These are phyloP conservation scores for Orchesella cincta DNA, from an alignment of 1,140 invertebrate genomes.

Conservation along the genomic window DNA sequence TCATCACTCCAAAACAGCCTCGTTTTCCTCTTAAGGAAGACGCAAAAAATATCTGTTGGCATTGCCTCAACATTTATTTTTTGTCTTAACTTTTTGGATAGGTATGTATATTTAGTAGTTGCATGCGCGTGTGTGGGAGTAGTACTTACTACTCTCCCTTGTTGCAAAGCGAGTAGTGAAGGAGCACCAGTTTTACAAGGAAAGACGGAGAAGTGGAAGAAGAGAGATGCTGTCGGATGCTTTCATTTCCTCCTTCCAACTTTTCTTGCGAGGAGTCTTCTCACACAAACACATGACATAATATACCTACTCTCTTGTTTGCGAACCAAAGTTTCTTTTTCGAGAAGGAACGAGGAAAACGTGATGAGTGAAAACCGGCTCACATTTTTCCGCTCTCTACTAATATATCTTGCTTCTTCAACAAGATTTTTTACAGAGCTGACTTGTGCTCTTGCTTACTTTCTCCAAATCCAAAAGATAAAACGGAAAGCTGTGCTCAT, in stretches of 20 bases:
- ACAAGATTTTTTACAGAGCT: too few species aligned
- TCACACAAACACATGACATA: background rate
- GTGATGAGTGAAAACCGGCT: background rate
- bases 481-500: too few species aligned
- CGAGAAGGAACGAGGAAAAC: background rate
- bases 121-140: background rate
- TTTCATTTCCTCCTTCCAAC: constrained; percentile 14
- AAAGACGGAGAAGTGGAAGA: background rate
- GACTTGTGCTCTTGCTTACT: too few species aligned
- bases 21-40: too few species aligned
- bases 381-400: background rate
- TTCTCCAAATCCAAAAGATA: too few species aligned
- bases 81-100: too few species aligned
- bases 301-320: background rate
- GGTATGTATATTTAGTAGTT: too few species aligned
- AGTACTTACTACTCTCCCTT: background rate
- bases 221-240: constrained; percentile 14
- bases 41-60: background rate
- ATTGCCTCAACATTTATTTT: background rate
- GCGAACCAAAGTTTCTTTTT: background rate
- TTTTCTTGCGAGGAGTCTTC: background rate
- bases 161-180: background rate
- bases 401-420: too few species aligned
- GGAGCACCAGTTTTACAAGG: too few species aligned
- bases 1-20: too few species aligned